Evolutionary conservation across 2,888 invertebrate species (phyloP), one percentile per base, ranked within the genome.

Genomic region (Balanococcus diminutus): DNA sequence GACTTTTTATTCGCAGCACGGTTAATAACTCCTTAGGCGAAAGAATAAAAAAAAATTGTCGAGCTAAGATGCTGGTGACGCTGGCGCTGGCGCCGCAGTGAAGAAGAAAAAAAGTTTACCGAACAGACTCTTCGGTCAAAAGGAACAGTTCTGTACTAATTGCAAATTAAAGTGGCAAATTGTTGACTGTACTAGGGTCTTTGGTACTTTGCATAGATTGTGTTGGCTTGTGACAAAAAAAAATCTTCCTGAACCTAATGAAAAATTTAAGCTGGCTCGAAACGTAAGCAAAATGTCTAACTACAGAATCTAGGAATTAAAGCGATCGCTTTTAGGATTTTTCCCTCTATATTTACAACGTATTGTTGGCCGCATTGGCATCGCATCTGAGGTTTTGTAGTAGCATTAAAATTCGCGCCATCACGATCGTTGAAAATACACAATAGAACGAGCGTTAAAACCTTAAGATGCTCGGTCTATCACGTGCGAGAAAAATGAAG

Each of bases 101-200:
- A 56, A 19, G 56, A 56, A 67, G n/a, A 16, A 28, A 28, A 22
- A 67, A 67, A 67, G 67, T 67, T 28, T 25, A 67, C 28, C 28
- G 28, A 28, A 14, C 67, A 67, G 67, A 67, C 67, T 28, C 67
- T 67, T 67, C 67, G 67, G 67, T 28, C 67, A 67, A 28, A 67
- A 67, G 28, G 28, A 67, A 22, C 56, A 56, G 67, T 67, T 67
- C 28, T 25, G n/a, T 36, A 36, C 36, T 79, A 79, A 79, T 79
- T 79, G 75, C 75, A 79, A 79, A 79, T 79, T 79, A 79, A 79
- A 79, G 75, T 79, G 75, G 75, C 75, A 79, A 79, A 79, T 79
- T 79, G 75, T 79, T 79, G 75, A 79, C 67, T 67, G 75, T 11
- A 19, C 9, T 36, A 28, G 67, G 67, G 67, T 67, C 56, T 28